Evolutionary conservation across 2,888 invertebrate species (phyloP).

Genomic region (Diarsia dahlii): DNA sequence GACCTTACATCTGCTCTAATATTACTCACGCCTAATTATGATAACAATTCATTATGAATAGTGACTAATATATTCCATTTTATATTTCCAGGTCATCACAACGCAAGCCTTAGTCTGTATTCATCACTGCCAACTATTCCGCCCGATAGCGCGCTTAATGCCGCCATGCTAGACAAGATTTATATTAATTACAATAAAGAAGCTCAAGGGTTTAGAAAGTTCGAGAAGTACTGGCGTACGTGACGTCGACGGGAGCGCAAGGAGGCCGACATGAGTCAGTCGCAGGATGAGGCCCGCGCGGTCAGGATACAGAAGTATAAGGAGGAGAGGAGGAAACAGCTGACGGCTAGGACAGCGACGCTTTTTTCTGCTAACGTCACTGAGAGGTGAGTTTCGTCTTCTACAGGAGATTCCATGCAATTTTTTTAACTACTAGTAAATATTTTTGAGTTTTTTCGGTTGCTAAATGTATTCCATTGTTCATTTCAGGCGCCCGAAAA

Average conservation of each 20-base stretch:
- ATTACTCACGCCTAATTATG: conserved; percentile 68
- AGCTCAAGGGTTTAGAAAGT: conserved; percentile 72
- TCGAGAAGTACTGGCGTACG: conserved; percentile 78
- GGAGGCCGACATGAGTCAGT: conserved; percentile 82
- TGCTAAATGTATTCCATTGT: conserved; percentile 41
- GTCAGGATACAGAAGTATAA: conserved; percentile 93
- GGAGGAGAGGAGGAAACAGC: conserved; percentile 93
- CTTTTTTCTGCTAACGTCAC: conserved; percentile 93
- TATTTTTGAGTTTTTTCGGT: neutral
- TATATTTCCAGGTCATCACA: conserved; percentile 80
- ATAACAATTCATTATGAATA: conserved; percentile 48
- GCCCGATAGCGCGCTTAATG: conserved; percentile 85
- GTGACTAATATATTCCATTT: conserved; percentile 52
- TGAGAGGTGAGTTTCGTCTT: conserved; percentile 78
- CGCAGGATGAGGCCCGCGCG: conserved; percentile 89
- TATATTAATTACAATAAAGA: conserved; percentile 76
- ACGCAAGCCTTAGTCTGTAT: conserved; percentile 82
- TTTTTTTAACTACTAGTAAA: neutral
- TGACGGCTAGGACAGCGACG: conserved; percentile 91
- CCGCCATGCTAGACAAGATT: conserved; percentile 87
- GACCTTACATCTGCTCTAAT: conserved; percentile 68
- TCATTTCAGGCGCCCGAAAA: conserved; percentile 84
- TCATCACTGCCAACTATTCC: conserved; percentile 88
- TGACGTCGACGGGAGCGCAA: conserved; percentile 77
- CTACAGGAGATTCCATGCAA: neutral